A percentile compares a stretch with the other conserved stretches of the same genome.
These are phyloP conservation scores for Mythimna albipuncta DNA, from an alignment of 2,888 invertebrate genomes.

Conservation along the genomic window DNA sequence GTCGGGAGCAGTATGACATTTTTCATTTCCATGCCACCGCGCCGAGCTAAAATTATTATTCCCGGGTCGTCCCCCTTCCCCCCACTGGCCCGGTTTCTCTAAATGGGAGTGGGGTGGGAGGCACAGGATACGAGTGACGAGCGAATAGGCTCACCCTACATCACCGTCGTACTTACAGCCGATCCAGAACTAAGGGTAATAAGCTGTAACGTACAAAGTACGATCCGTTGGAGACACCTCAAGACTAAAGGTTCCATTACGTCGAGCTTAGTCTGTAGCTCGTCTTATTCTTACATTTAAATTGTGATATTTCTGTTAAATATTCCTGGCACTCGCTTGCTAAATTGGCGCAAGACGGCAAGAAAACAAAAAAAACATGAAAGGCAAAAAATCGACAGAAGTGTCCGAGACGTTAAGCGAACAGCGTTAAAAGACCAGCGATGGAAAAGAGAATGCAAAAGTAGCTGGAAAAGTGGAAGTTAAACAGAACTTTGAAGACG, in stretches of 20 bases:
- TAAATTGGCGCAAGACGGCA: constrained; percentile 41
- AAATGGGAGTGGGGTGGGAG: constrained; percentile 63
- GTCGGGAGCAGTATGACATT: constrained; percentile 74
- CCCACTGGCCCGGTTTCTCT: constrained; percentile 68
- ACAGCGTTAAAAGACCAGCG: constrained; percentile 35
- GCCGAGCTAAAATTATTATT: constrained; percentile 79
- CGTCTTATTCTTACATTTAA: constrained; percentile 27
- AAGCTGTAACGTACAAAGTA: constrained; percentile 30
- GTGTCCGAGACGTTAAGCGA: constrained; percentile 47
- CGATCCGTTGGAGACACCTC: constrained; percentile 10
- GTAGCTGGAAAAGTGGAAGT: constrained; percentile 15
- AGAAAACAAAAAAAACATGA: constrained; percentile 44
- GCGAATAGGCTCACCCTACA: constrained; percentile 60
- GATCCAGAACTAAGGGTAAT: constrained; percentile 44
- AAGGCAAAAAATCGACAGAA: constrained; percentile 36
- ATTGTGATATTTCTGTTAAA: constrained; percentile 47
- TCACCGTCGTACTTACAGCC: constrained; percentile 40
- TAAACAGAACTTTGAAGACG: constrained; percentile 30
- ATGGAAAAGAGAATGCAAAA: constrained; percentile 40
- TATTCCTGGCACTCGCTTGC: constrained; percentile 45
- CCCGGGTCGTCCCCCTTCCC: constrained; percentile 68
- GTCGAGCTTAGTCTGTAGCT: background rate
- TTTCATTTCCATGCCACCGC: constrained; percentile 79
- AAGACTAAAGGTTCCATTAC: constrained; percentile 20
- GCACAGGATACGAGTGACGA: constrained; percentile 67